phyloP scores from a whole-genome alignment of 2,113 vertebrate genomes.

The Zingel zingel region DNA sequence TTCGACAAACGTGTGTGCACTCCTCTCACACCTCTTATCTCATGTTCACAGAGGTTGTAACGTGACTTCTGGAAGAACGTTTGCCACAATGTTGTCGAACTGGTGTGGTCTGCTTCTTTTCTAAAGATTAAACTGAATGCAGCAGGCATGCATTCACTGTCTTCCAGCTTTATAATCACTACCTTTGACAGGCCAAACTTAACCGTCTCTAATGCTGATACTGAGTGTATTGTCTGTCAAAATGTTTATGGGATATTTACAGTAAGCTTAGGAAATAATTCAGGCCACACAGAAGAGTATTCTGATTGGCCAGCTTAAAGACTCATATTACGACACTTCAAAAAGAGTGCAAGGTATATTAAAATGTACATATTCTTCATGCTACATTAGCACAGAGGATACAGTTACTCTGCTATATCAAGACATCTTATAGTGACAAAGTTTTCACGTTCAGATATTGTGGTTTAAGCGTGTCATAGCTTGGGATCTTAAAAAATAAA shows the following conservation, averaged over 20 bases:
- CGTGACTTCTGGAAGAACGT: not conserved
- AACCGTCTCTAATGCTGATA: no score
- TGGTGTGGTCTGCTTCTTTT: constrained; percentile 1
- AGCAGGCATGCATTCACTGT: not conserved
- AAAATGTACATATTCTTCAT: not conserved
- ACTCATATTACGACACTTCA: not conserved
- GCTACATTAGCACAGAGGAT: not conserved
- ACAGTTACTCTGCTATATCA: no score
- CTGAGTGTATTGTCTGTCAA: not conserved
- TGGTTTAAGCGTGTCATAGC: no score
- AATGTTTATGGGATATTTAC: not conserved
- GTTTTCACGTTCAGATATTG: no score
- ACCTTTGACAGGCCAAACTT: not conserved
- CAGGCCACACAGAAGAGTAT: not conserved
- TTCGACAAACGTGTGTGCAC: not conserved
- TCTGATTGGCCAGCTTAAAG: not conserved
- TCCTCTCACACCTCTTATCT: not conserved
- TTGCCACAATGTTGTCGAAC: constrained; percentile 44
- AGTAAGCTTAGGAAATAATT: not conserved
- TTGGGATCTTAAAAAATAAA: no score
- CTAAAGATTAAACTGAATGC: not conserved
- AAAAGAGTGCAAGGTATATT: not conserved
- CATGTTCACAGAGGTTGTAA: not conserved
- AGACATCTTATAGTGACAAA: no score
- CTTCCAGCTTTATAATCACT: not conserved